Evolutionary conservation across 2,113 vertebrate genomes (phyloP), one percentile per base, ranked within the genome.

Genomic region (Oxyura jamaicensis): DNA sequence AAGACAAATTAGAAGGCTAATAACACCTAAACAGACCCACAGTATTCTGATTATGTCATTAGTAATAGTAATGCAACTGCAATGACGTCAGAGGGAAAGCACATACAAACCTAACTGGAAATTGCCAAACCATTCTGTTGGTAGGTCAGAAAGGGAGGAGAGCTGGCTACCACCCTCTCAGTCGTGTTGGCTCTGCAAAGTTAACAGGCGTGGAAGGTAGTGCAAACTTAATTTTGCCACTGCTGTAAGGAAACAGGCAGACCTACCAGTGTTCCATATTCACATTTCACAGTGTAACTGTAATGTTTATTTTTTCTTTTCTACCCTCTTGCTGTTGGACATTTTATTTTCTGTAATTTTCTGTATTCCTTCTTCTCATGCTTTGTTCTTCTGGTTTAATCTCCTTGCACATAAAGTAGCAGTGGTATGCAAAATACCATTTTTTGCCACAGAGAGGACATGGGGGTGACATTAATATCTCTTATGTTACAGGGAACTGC

Each of bases 1-100:
- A 55, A 85, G 55, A 86, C 71, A 90, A 91, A 95, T 95, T 74
- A 85, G 36, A 25, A 26, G 21, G 25, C 72, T 91, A 58, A 46
- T 69, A 77, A 86, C 56, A 59, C 19, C 36, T 66, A 56, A 86
- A 81, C 13, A 81, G 42, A 92, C 14, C 8, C 35, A 67, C 2
- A 3, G 52, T 39, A 86, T 92, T 93, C 73, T 48, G 33, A 72
- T 86, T 55, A 80, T 35, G 44, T 83, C 73, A 68, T 82, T 67
- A 76, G 44, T 53, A 92, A 75, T 25, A 71, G 39, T 50, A 35
- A 23, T 58, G 63, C 44, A 79, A 82, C 48, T 66, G 44, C 0
- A 0, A 26, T 69, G 63, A 21, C 3, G 1, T 92, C 90, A 96
- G 41, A 44, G 20, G 25, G 36, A 84, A 33, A 0, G 0, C 33